phyloP scores from a whole-genome alignment of 2,797 vertebrate genomes.

The Cossypha caffra region DNA sequence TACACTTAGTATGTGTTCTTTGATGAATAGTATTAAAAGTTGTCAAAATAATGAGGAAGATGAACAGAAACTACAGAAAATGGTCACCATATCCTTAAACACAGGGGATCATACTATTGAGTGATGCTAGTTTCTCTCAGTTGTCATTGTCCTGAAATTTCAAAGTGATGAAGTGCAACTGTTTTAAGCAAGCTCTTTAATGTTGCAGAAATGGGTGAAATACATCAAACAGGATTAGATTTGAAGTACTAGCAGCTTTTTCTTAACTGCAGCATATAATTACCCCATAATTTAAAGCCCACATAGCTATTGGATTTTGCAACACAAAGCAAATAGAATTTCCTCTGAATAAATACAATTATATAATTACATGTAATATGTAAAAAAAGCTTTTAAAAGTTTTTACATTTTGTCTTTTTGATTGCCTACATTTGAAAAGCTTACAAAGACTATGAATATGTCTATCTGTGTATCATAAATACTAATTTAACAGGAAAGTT shows the following conservation, averaged over 20 bases:
- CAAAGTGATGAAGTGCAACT: conserved; percentile 3
- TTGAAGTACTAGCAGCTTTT: conserved; percentile 43
- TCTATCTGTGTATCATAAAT: background rate
- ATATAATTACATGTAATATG: conserved; percentile 31
- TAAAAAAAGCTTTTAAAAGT: background rate
- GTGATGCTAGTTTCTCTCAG: background rate
- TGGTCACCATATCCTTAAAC: background rate
- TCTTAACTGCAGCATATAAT: conserved; percentile 60
- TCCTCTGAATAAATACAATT: conserved; percentile 53
- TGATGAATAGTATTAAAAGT: conserved; percentile 25
- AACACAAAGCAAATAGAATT: conserved; percentile 59
- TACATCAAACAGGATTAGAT: conserved; percentile 53
- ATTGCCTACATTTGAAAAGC: background rate
- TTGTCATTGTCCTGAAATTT: conserved; percentile 27
- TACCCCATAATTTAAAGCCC: conserved; percentile 55
- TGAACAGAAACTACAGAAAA: conserved; percentile 40
- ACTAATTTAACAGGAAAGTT: background rate
- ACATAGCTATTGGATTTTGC: conserved; percentile 24
- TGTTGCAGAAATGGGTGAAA: conserved; percentile 7
- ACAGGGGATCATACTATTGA: background rate
- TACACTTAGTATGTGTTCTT: background rate
- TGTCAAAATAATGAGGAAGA: conserved; percentile 34
- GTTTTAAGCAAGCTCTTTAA: conserved; percentile 8
- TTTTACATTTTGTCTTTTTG: background rate
- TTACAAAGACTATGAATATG: background rate